Conservation (phyloP, 2,888 invertebrate species). For the Molorchus minor region DNA sequence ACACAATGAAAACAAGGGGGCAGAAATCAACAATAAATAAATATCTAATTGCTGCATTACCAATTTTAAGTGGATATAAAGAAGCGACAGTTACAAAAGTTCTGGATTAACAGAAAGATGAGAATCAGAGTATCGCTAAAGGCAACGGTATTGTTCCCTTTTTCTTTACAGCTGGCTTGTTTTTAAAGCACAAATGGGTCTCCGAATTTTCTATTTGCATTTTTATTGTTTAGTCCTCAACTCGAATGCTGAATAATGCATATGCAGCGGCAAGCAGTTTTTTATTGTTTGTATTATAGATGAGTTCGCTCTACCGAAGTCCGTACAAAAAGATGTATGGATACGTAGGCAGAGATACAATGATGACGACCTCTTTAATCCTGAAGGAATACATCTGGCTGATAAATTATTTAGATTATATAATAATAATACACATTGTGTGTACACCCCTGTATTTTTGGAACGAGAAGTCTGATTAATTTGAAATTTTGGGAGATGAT, state of each 20-base stretch:
- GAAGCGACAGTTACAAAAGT: too few relatives aligned
- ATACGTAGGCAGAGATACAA: conserved; percentile 1
- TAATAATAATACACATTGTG: too few relatives aligned
- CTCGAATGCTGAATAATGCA: conserved; percentile 15
- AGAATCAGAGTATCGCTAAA: too few relatives aligned
- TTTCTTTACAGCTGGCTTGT: not conserved
- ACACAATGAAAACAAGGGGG: too few relatives aligned
- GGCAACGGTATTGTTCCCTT: too few relatives aligned
- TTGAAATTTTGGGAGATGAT: too few relatives aligned
- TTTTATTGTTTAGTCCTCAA: conserved; percentile 18
- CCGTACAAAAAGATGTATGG: conserved; percentile 19
- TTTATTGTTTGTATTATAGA: conserved; percentile 10
- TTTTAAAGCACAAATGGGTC: conserved; percentile 4
- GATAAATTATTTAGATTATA: not conserved
- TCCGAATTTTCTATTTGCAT: conserved; percentile 18
- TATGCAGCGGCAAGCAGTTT: conserved; percentile 16
- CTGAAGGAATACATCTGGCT: conserved; percentile 3
- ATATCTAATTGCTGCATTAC: too few relatives aligned
- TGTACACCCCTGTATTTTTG: too few relatives aligned
- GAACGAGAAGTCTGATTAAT: too few relatives aligned
- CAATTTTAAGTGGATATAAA: too few relatives aligned
- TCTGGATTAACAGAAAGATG: too few relatives aligned
- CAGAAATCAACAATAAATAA: too few relatives aligned
- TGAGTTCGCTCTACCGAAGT: not conserved
- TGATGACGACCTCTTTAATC: conserved; percentile 1